Base-by-base conservation (phyloP, 1,140 invertebrate species). In the Dendrolimus punctatus region DNA sequence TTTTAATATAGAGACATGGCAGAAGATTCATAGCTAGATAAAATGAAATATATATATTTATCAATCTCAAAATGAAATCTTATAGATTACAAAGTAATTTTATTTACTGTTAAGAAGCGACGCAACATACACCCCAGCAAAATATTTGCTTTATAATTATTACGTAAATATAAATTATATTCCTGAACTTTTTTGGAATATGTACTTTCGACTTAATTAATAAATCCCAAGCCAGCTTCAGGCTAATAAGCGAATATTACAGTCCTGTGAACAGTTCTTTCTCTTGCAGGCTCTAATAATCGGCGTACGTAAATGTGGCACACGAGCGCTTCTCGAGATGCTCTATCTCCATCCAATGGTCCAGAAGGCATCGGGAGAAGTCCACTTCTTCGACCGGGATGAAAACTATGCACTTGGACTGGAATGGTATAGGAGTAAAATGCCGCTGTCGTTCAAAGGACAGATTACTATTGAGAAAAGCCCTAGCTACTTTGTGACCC, bases 401-500 rank as follows among this genome's bases (percentile, higher is more conserved):
- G 95, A 96, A 71, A 96, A 98, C 79, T 99, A 97, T 78, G 90
- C 92, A 46, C 91, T 92, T 55, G 97, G 97, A 3, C 87, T 98
- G 40, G 95, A 98, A 48, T 99, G 96, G 96, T 98, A 98, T 84
- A 84, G 94, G 46, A 91, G 91, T 60, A 94, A 96, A 87, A 99
- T 99, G 97, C 97, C 97, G 5, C 91, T 94, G 67, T 96, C 96
- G 0, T 94, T 94, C 76, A 91, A 91, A 53, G 93, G 93, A 36
- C 96, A 98, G 86, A 92, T 99, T 58, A 98, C 97, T 8, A 96
- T 99, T 67, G 98, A 99, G 85, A 99, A 99, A 84, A 98, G 96
- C 60, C 98, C 98, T 1, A 97, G 96, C 68, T 99, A 99, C 87
- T 99, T 99, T 87, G 95, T 99, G 50, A 98, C 96, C 8, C 95